Evolutionary conservation across 2,113 vertebrate genomes (phyloP).

Genomic region (Psettodes erumei): DNA sequence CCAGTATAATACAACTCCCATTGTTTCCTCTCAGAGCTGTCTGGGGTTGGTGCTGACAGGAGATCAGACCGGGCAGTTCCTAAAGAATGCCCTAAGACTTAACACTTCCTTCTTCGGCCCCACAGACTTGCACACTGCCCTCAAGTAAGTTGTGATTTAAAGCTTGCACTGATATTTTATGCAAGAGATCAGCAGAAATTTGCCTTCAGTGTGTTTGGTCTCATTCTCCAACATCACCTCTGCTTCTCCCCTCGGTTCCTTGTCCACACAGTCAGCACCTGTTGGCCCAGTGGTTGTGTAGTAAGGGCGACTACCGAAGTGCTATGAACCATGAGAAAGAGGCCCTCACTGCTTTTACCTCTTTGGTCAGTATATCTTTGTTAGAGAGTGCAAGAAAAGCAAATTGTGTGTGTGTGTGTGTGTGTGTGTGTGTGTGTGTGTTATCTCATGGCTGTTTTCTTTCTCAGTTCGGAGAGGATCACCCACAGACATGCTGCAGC

Average conservation of each 20-base stretch:
- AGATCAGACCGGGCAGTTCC: conserved; percentile 75
- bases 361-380: conserved; percentile 73
- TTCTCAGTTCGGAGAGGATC: conserved; percentile 84
- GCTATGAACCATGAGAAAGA: conserved; percentile 86
- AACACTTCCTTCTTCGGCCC: conserved; percentile 82
- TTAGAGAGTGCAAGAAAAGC: background rate
- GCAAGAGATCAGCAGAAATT: background rate
- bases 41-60: conserved; percentile 83
- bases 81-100: conserved; percentile 82
- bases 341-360: conserved; percentile 81
- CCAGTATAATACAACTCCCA: background rate
- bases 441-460: background rate
- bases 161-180: background rate
- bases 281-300: conserved; percentile 84
- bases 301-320: conserved; percentile 82
- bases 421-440: background rate
- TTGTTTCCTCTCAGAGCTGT: conserved; percentile 76
- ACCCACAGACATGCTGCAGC: conserved; percentile 82
- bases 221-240: background rate
- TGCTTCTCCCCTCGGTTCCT: background rate
- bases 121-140: conserved; percentile 78
- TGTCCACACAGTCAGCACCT: conserved; percentile 81
- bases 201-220: background rate
- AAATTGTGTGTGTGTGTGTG: background rate
- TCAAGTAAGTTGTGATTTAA: conserved; percentile 74